phyloP scores from a whole-genome alignment of 2,113 vertebrate genomes.

The Henicopernis longicauda region DNA sequence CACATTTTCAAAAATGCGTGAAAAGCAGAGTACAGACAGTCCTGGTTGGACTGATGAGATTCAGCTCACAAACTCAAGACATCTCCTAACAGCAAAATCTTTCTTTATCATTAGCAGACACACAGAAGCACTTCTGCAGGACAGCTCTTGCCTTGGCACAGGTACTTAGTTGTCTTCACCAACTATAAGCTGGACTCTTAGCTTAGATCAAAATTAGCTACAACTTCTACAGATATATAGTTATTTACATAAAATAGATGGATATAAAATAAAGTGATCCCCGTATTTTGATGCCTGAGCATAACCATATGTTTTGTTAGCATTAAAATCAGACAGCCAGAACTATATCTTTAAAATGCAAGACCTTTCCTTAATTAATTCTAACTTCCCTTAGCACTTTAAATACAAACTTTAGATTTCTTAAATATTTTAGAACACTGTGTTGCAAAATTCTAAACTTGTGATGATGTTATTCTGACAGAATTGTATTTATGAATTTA shows the following conservation, averaged over 20 bases:
- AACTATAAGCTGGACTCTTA: neutral
- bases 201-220: neutral
- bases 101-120: neutral
- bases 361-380: neutral
- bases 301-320: neutral
- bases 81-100: neutral
- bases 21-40: neutral
- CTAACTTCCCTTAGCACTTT: neutral
- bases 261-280: neutral
- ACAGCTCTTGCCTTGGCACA: neutral
- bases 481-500: neutral
- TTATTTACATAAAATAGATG: neutral
- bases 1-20: neutral
- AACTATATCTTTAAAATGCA: neutral
- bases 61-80: neutral
- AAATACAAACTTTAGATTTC: neutral
- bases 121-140: neutral
- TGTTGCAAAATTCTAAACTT: neutral
- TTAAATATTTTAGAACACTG: neutral
- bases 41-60: neutral
- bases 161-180: neutral
- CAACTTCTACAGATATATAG: neutral
- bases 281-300: neutral
- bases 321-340: neutral
- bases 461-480: neutral